Base-by-base conservation (phyloP, 2,888 invertebrate genomes). In the Cheilosia pagana region DNA sequence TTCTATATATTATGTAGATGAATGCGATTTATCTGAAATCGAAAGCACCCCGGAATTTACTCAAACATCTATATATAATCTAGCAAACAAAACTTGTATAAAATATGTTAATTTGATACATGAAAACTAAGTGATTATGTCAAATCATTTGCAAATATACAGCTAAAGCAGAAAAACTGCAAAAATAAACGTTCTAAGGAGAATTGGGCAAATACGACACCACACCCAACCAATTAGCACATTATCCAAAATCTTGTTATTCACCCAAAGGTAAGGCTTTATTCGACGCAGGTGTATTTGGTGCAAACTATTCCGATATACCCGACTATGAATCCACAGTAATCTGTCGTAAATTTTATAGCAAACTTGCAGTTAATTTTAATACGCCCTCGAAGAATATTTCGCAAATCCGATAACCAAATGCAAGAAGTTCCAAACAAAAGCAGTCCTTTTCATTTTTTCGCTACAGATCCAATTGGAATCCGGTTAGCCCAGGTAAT, bases 401-500 rank as follows among this genome's bases (percentile, higher is more conserved):
- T 16, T 43, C 7, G 14, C 7, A n/a, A 7, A 6, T 7, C 43
- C 16, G 16, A 43, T 16, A 14, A 5, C 5, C 6, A 43, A 43
- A 6, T 43, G 16, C 43, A 43, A 43, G 43, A 43, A 43, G 43
- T 43, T 14, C 5, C 16, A 6, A 43, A 16, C 14, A 43, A n/a
- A 1, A 43, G 16, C 0, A 43, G 6, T 14, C 16, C 16, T 14
- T 16, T 43, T 7, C 6, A 2, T 7, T n/a, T 43, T 43, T n/a
- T 6, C 4, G 43, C 16, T 16, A 16, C 6, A 43, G 7, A n/a
- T 43, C 5, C 43, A n/a, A 43, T 16, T 43, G 3, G 16, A 43
- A 43, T 43, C 43, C 43, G 16, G 43, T 43, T 43, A 41, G 41
- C 41, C n/a, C 41, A 41, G 7, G 41, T 41, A n/a, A n/a, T 41